Base-by-base conservation (phyloP, 1,140 invertebrate genomes). In the Drosophila hydei region DNA sequence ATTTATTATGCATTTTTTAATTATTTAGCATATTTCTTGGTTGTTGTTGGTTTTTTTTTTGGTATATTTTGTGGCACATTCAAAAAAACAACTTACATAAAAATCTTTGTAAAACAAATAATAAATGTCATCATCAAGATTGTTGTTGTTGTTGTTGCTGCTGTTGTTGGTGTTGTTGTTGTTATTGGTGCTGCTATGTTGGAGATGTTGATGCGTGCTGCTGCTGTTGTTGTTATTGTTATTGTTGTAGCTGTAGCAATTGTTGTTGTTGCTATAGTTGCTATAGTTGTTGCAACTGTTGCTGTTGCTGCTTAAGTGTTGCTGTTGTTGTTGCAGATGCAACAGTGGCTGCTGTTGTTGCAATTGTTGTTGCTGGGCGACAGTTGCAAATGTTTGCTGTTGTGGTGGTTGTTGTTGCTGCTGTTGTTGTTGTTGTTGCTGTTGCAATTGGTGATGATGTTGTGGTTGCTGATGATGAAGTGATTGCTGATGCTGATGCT, bases 91-190 rank as follows among this genome's bases (percentile, higher is more conserved):
- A 87, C 83, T 87, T 87, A 87, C 83, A 88, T 87, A 87, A 76
- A 87, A 87, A 88, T 87, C 83, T 88, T 87, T 87, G 80, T 87
- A 87, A 87, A 87, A 88, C 52, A 87, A 87, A 88, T 87, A 87
- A 87, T 88, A 87, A 81, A 87, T 71, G 77, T 87, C 83, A 78
- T 87, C 81, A 72, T 87, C 81, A 45, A 78, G 54, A 81, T 87
- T 87, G 75, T 87, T 80, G 70, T 85, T 83, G 63, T 77, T 83
- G 72, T 43, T 77, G 70, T 48, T 81, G 74, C 30, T 54, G 62
- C 14, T 75, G 59, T 7, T 79, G 62, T 23, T 76, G 48, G 73
- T 85, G 73, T 85, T 78, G 8, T 87, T 79, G 62, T 85, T 83
- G 62, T 75, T 81, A 62, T 47, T 76, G 59, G 43, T 80, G 69